Evolutionary conservation across 92 coral and sea anemone genomes (phyloP), one percentile per base, ranked within the genome.

Genomic region (Zoanthus gigantus): DNA sequence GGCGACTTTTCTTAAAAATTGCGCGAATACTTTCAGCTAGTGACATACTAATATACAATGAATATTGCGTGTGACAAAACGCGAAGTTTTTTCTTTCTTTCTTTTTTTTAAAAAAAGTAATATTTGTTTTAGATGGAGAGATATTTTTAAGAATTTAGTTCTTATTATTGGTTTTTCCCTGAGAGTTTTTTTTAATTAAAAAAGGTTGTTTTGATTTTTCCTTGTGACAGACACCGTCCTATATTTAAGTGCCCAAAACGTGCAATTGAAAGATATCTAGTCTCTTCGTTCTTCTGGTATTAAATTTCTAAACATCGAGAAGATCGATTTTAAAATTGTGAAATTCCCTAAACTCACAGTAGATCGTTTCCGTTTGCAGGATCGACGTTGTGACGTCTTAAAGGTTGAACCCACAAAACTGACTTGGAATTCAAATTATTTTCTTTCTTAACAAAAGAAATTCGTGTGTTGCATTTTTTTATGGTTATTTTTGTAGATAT

Each of bases 91-190:
- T 50, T 50, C 12, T 3, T 11, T 50, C 5, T 50, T 50, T 23
- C 23, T 28, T 65, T n/a, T 28, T 65, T 65, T 23, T 23, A 65
- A 65, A 69, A 10, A 69, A 23, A 9, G 42, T 67, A 7, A 14
- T 12, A 7, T 67, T 23, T 67, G 9, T 67, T 11, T 67, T 11
- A 23, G 37, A 9, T 16, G 45, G 46, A 14, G 30, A 16, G n/a
- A 8, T 31, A 29, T 29, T 15, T 11, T 69, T 31, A 31, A 34
- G 12, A 30, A 30, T 34, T 12, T 30, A 30, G 5, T 30, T 69
- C 47, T 29, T 69, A 4, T 69, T 32, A 69, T 69, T 32, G 74
- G 74, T 6, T 69, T 69, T 69, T 34, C 74, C 74, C 74, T 69
- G 46, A 69, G 46, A 44, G 13, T 1, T 17, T 60, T 17, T 37